Conservation (phyloP, 2,888 invertebrate species). For the Caenorhabditis wallacei region DNA sequence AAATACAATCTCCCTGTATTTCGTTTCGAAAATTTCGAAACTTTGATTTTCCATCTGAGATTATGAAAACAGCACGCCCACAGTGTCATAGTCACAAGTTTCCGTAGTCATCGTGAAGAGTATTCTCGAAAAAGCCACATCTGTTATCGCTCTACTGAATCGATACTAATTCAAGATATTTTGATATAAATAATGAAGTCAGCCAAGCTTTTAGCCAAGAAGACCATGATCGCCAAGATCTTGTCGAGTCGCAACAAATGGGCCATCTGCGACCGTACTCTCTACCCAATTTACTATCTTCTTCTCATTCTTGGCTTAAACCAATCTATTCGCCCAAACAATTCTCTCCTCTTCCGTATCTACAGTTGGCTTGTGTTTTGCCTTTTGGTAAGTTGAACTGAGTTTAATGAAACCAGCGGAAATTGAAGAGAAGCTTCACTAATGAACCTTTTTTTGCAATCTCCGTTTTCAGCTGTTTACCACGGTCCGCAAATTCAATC, state of each 20-base stretch:
- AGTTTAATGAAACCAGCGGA: slow-evolving; percentile 11
- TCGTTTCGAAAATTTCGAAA: slow-evolving; percentile 33
- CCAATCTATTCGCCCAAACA: slow-evolving; percentile 57
- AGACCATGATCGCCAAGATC: slow-evolving; percentile 58
- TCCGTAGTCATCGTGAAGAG: slow-evolving; percentile 1
- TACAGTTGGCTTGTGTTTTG: slow-evolving; percentile 66
- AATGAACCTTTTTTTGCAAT: not conserved
- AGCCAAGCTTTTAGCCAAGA: slow-evolving; percentile 56
- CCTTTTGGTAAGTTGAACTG: slow-evolving; percentile 53
- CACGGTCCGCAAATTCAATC: slow-evolving; percentile 68
- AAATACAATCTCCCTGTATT: slow-evolving; percentile 26
- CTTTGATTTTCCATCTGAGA: slow-evolving; percentile 24
- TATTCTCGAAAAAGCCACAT: slow-evolving; percentile 12
- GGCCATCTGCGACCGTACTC: slow-evolving; percentile 59
- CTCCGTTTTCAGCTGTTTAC: slow-evolving; percentile 59
- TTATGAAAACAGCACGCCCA: slow-evolving; percentile 51
- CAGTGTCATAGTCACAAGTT: slow-evolving; percentile 4
- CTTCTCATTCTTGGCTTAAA: slow-evolving; percentile 64
- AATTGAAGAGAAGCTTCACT: slow-evolving; percentile 21
- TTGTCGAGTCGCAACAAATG: slow-evolving; percentile 60
- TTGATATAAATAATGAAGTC: slow-evolving; percentile 37
- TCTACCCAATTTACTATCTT: slow-evolving; percentile 64
- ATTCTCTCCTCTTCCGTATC: slow-evolving; percentile 49
- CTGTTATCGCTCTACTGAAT: slow-evolving; percentile 33
- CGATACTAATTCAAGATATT: not conserved